phyloP scores from a whole-genome alignment of 2,888 invertebrate genomes.

The Ophioninae sp. region DNA sequence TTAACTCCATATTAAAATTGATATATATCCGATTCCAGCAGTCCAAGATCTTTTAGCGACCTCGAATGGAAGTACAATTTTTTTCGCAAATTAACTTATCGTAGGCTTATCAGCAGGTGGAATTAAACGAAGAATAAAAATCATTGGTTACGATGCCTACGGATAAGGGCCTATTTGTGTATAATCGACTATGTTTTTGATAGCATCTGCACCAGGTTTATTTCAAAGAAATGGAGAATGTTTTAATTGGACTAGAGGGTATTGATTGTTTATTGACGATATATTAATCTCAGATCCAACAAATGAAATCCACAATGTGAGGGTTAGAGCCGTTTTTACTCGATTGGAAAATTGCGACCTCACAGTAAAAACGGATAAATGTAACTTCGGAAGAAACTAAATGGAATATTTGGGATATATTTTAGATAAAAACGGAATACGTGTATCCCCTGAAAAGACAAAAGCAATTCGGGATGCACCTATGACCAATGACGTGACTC shows the following conservation, averaged over 20 bases:
- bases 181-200: slow-evolving; percentile 39
- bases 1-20: slow-evolving; percentile 60
- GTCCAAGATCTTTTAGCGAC: slow-evolving; percentile 41
- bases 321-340: slow-evolving; percentile 4
- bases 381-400: slow-evolving; percentile 54
- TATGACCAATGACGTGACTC: slow-evolving; percentile 23
- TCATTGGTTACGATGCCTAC: slow-evolving; percentile 73
- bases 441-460: slow-evolving; percentile 19
- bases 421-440: slow-evolving; percentile 40
- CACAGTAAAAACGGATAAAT: slow-evolving; percentile 69
- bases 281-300: slow-evolving; percentile 8
- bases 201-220: slow-evolving; percentile 38
- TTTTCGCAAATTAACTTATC: slow-evolving; percentile 77
- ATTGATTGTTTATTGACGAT: slow-evolving; percentile 48
- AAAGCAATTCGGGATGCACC: slow-evolving; percentile 43
- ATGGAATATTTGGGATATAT: slow-evolving; percentile 58
- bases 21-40: slow-evolving; percentile 47
- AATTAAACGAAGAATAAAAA: slow-evolving; percentile 71
- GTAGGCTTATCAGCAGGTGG: slow-evolving; percentile 76
- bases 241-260: slow-evolving; percentile 28
- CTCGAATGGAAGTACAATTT: slow-evolving; percentile 66
- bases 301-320: neutral
- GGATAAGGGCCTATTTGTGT: slow-evolving; percentile 71
- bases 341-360: slow-evolving; percentile 30
- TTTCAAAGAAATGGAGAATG: slow-evolving; percentile 47